Conservation (phyloP, 2,797 vertebrate genomes). For the Enteromius paludinosus region DNA sequence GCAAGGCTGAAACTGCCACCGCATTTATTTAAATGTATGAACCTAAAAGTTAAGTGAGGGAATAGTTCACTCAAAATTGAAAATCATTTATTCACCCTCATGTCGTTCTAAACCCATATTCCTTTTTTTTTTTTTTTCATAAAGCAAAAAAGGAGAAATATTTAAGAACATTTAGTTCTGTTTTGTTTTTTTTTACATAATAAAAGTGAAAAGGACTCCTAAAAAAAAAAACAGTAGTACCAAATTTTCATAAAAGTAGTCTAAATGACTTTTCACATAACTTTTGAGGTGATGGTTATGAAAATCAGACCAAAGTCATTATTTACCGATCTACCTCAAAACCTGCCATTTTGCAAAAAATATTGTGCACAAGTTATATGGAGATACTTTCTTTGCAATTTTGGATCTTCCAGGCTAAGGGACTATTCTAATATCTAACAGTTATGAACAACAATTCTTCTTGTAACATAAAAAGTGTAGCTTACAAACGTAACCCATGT, state of each 20-base stretch:
- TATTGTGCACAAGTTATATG: not conserved
- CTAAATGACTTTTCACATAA: not conserved
- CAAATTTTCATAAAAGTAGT: not conserved
- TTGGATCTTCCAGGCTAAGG: not conserved
- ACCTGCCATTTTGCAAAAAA: not conserved
- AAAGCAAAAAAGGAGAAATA: not conserved
- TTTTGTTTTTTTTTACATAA: not conserved
- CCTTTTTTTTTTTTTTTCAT: not conserved
- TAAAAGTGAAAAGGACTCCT: not conserved
- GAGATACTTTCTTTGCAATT: not conserved
- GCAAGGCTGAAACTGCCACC: conserved; percentile 5
- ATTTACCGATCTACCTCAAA: not conserved
- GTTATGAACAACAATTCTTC: not conserved
- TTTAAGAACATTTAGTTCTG: not conserved
- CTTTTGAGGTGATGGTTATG: not conserved
- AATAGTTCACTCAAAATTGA: conserved; percentile 30
- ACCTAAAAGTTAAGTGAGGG: conserved; percentile 26
- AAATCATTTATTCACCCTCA: conserved; percentile 31
- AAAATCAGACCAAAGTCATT: conserved; percentile 4
- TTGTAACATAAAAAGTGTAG: not conserved
- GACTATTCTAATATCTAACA: not conserved
- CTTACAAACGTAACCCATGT: no score
- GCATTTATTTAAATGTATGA: conserved; percentile 20
- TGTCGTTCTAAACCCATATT: conserved; percentile 62
- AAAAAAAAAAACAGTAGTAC: not conserved